Conservation (phyloP, 2,113 vertebrate genomes). For the Bothrops jararaca region DNA sequence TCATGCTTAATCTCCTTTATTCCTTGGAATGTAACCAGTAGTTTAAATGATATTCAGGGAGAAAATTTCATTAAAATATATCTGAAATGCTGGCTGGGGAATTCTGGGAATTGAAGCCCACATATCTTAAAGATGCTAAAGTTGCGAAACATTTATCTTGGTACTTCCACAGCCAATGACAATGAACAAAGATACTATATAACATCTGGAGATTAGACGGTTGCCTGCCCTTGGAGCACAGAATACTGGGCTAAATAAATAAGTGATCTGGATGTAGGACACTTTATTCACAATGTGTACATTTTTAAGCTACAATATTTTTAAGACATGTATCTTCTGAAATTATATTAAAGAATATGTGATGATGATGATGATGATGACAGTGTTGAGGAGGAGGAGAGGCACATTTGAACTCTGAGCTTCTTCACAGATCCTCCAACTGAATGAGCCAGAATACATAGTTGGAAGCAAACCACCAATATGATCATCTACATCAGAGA, state of each 20-base stretch:
- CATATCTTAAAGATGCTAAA: neutral
- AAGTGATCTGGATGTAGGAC: neutral
- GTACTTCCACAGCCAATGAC: neutral
- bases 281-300: neutral
- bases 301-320: neutral
- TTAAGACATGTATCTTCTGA: neutral
- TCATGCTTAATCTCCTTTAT: constrained; percentile 34
- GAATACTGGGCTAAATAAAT: neutral
- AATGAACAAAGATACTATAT: neutral
- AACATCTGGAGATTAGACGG: neutral
- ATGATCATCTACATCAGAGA: neutral
- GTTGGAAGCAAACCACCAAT: neutral
- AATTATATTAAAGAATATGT: neutral
- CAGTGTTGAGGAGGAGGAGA: too few relatives aligned
- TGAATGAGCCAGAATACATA: neutral
- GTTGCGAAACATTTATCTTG: neutral
- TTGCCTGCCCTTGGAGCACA: neutral
- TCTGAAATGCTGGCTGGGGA: neutral
- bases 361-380: too few relatives aligned
- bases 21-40: neutral
- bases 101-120: neutral
- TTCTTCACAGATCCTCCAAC: neutral
- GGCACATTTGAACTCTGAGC: neutral
- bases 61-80: neutral
- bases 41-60: neutral